Base-by-base conservation (phyloP, 30 jellyfish, hydroid and myxozoan species). In the Pseudorhiza aurosa region DNA sequence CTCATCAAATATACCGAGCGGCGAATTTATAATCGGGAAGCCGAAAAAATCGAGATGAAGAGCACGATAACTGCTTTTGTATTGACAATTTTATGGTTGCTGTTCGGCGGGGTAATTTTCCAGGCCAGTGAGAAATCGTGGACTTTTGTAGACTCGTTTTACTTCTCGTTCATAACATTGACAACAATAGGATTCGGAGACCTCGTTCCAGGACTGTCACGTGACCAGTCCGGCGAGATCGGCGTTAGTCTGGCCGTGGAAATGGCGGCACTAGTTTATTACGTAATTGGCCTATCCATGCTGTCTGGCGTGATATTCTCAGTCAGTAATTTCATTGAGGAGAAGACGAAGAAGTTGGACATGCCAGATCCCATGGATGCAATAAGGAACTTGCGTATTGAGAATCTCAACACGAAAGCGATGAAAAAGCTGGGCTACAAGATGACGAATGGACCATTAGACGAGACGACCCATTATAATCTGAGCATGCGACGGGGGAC, bases 111-210 rank as follows among this genome's bases (percentile, higher is more conserved):
- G 18, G 59, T 30, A 19, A 75, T 89, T 43, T 89, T 89, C 47
- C 64, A 85, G 8, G 68, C 46, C 15, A 21, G 86, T 4, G 97
- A 89, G 59, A n/a, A 9, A 11, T 58, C 14, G 4, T 89, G 97
- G 97, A 44, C 25, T 18, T 89, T 69, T 51, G 40, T 77, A n/a
- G 97, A 83, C 44, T 72, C 91, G 6, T 89, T 89, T 69, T 89
- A 89, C 35, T 89, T 82, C 85, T 89, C 93, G 40, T 89, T 89
- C 55, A 81, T 89, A 28, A 31, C 97, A 51, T 36, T 89, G 59
- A 89, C 97, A 39, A 89, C 97, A 29, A 78, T 89, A 1, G 97
- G 97, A 8, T 89, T 89, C 58, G 97, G 97, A 3, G 97, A 89
- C 45, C 60, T 82, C 53, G 82, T 82, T 17, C 97, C 97, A 11